A percentile compares a stretch with the other conserved stretches of the same genome.
Evolutionary conservation across 2,113 vertebrate genomes (phyloP).

Genomic region (Poecilia latipinna): DNA sequence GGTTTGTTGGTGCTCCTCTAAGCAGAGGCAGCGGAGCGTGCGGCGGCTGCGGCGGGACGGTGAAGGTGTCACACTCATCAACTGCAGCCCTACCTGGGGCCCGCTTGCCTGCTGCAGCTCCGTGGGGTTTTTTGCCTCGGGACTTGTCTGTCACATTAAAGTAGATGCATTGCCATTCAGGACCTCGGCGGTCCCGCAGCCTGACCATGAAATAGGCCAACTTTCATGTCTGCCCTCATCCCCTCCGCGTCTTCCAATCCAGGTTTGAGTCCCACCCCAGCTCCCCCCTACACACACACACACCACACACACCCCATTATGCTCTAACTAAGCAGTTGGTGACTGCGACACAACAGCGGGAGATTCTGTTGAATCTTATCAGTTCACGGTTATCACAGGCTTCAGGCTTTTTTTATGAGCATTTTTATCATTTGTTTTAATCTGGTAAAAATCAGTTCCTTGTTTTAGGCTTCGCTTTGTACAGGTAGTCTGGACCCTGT

Average conservation of each 20-base stretch:
- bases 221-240: conserved; percentile 82
- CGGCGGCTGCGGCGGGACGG: conserved; percentile 75
- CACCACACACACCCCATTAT: conserved; percentile 18
- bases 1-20: conserved; percentile 81
- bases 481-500: too few relatives aligned
- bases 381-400: not conserved
- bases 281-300: not conserved
- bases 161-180: conserved; percentile 84
- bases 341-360: conserved; percentile 72
- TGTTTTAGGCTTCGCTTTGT: too few relatives aligned
- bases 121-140: conserved; percentile 79
- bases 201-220: conserved; percentile 87
- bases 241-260: conserved; percentile 73
- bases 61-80: conserved; percentile 84
- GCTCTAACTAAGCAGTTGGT: conserved; percentile 68
- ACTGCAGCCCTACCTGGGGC: conserved; percentile 76
- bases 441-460: too few relatives aligned
- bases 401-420: not conserved
- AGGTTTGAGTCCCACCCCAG: conserved; percentile 58
- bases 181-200: conserved; percentile 76
- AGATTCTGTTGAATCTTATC: conserved; percentile 49
- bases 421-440: not conserved
- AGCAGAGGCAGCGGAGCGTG: conserved; percentile 81
- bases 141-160: conserved; percentile 86
- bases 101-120: conserved; percentile 75